Conservation (phyloP, 53 echinoderm and acorn worm species). For the Holothuria scabra region DNA sequence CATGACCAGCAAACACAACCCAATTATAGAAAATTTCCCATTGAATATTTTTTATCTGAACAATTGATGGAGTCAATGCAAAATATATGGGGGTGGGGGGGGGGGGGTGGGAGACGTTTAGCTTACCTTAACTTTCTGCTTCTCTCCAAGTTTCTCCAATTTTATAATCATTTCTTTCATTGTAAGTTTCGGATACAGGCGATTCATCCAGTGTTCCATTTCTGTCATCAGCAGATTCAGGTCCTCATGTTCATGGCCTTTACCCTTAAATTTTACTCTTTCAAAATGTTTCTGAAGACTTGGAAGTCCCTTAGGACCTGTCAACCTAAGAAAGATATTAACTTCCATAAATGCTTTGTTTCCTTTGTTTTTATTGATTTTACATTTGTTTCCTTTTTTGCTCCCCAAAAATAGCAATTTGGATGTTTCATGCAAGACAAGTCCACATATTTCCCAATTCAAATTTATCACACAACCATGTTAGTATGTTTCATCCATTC, state of each 20-base stretch:
- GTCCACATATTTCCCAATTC: too few relatives aligned
- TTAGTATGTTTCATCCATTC: too few relatives aligned
- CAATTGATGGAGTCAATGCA: not conserved
- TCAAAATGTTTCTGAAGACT: constrained; percentile 84
- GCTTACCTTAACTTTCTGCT: constrained; percentile 86
- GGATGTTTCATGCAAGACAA: too few relatives aligned
- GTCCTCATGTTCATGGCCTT: constrained; percentile 93
- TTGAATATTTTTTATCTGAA: too few relatives aligned
- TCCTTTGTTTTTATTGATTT: too few relatives aligned
- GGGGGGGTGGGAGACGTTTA: not conserved
- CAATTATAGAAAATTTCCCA: too few relatives aligned
- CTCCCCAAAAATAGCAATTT: too few relatives aligned
- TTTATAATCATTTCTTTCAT: constrained; percentile 95
- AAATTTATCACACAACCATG: too few relatives aligned
- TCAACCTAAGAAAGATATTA: constrained; percentile 58
- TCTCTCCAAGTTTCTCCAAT: constrained; percentile 88
- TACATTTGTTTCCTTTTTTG: too few relatives aligned
- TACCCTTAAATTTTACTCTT: constrained; percentile 94
- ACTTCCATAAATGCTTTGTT: too few relatives aligned
- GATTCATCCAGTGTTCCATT: constrained; percentile 97
- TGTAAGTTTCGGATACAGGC: constrained; percentile 92
- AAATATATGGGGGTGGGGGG: not conserved
- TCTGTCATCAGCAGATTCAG: constrained; percentile 81
- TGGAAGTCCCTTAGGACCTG: constrained; percentile 81
- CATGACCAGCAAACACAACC: too few relatives aligned